Base-by-base conservation (phyloP, 2,888 invertebrate species). In the Lomographa bimaculata region DNA sequence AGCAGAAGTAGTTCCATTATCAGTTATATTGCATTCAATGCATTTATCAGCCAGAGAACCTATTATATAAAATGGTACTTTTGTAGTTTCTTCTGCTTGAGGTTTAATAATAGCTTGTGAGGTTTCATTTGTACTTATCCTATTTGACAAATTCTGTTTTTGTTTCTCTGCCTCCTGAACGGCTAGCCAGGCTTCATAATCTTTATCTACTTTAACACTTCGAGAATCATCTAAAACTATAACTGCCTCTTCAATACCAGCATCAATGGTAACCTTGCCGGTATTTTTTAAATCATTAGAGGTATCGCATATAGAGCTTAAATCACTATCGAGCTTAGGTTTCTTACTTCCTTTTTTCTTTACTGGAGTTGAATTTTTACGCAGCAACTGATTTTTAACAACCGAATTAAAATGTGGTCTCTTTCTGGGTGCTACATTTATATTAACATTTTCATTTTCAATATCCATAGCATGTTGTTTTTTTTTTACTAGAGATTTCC, bases 41-140 rank as follows among this genome's bases (percentile, higher is more conserved):
- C 78, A 76, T 20, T 57, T 57, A 46, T 77, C 63, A 37, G 41
- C 42, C 5, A 86, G 59, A 29, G 46, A 54, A 48, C 75, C 61
- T 49, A 62, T 81, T 60, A 72, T 75, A 33, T 66, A 72, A 65
- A 79, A 87, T 50, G 73, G 75, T 23, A 86, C 72, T 54, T 69
- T 50, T n/a, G 26, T 37, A 45, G 35, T 21, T 42, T 56, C n/a
- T 14, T 30, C 14, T 3, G 3, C 8, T 14, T 3, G 7, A 12
- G 9, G 4, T 29, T 7, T 19, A 19, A 19, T 7, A 12, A 11
- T 16, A 23, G 1, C 20, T 30, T 16, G 11, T 21, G 4, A 14
- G 9, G 17, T n/a, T n/a, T n/a, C n/a, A n/a, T n/a, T n/a, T n/a
- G n/a, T n/a, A n/a, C n/a, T n/a, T n/a, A n/a, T n/a, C n/a, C n/a